Base-by-base conservation (phyloP, 2,113 vertebrate genomes). In the Campylorhamphus procurvoides region DNA sequence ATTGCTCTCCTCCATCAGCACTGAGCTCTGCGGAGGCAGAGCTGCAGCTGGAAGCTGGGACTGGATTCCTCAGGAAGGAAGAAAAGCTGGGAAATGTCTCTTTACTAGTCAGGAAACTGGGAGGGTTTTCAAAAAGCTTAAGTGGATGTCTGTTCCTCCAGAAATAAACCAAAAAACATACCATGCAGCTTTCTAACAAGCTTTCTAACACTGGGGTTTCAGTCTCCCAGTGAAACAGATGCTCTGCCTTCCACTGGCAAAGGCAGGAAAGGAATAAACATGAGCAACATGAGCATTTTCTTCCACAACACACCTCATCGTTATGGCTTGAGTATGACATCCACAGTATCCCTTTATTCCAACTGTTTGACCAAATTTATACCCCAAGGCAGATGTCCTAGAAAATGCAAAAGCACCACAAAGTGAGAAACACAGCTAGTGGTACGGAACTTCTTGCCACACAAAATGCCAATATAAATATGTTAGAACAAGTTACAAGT, bases 391-490 rank as follows among this genome's bases (percentile, higher is more conserved):
- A 81, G 93, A 91, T 93, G 95, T 90, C 97, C 95, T 97, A 90
- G 95, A 84, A 96, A 98, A 98, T 5, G 96, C 91, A 49, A 97
- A 98, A 98, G 98, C 97, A 98, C 96, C 98, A 98, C 97, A 83
- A 96, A 98, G 97, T 97, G 96, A 94, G 76, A 97, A 97, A 98
- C 97, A 98, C 94, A 97, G 90, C 97, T 97, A 98, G 96, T 98
- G 97, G 98, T 96, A 95, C 96, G 96, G 93, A 94, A 97, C 90
- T 97, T 96, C 97, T 97, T 96, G 97, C 95, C 97, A 97, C 97
- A 97, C 98, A 97, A 98, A 98, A 98, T 98, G 98, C 96, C 97
- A 97, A 98, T 98, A 98, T 98, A 98, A 98, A 98, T 98, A 98
- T 98, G 98, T 98, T 96, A 97, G 97, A 98, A 97, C 98, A 97